A percentile compares a stretch with the other conserved stretches of the same genome.
Evolutionary conservation across 2,888 invertebrate species (phyloP).

Genomic region (Prosopocoilus inquinatus): DNA sequence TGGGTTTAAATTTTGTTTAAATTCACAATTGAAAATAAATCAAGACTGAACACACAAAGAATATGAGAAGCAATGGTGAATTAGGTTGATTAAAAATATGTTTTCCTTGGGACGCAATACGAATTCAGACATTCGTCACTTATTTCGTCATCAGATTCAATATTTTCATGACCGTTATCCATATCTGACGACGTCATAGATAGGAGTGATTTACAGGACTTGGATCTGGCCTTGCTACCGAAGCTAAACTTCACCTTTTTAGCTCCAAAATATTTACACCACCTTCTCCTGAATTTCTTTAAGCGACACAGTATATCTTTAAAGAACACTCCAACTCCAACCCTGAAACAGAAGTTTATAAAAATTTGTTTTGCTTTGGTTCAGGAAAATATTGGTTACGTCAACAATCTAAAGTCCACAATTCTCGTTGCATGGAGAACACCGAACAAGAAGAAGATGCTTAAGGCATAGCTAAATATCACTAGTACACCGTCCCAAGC

Average conservation of each 20-base stretch:
- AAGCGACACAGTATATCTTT: slow-evolving; percentile 17
- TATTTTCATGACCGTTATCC: too few species aligned
- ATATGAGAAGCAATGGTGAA: too few species aligned
- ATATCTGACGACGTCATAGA: too few species aligned
- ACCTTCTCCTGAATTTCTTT: slow-evolving; percentile 13
- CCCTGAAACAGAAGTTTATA: slow-evolving; percentile 9
- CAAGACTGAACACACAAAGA: too few species aligned
- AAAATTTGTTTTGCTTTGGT: neutral
- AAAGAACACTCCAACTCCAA: slow-evolving; percentile 18
- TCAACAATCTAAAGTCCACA: slow-evolving; percentile 32
- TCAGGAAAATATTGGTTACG: slow-evolving; percentile 20
- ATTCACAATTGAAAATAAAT: too few species aligned
- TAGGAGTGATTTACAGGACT: neutral
- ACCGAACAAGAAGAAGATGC: slow-evolving; percentile 33
- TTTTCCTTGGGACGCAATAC: too few species aligned
- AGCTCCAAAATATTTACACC: neutral
- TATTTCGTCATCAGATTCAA: too few species aligned
- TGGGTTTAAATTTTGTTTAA: too few species aligned
- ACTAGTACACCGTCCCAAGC: slow-evolving; percentile 30
- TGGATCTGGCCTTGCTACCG: neutral
- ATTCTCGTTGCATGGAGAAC: slow-evolving; percentile 31
- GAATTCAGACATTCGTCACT: too few species aligned
- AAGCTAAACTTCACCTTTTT: slow-evolving; percentile 7
- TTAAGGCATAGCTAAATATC: slow-evolving; percentile 38
- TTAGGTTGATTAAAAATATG: too few species aligned